phyloP scores from a whole-genome alignment of 2,113 vertebrate genomes.

The Alligator mississippiensis region DNA sequence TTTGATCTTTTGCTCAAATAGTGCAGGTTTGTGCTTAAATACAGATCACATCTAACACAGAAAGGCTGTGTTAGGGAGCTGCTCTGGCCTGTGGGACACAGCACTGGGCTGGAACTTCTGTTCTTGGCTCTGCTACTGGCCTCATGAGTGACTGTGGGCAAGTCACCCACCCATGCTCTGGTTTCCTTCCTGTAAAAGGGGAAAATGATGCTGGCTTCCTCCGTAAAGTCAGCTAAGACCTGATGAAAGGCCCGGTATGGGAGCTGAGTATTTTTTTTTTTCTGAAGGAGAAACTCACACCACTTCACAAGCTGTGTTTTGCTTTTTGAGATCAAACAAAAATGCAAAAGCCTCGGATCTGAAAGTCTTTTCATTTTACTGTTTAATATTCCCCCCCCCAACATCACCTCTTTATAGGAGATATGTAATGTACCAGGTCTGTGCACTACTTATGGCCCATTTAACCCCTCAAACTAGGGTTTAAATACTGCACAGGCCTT shows the following conservation, averaged over 20 bases:
- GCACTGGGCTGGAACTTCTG: too few relatives aligned
- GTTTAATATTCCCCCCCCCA: not conserved
- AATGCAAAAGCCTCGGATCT: not conserved
- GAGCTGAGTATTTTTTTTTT: not conserved
- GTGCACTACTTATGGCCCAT: not conserved
- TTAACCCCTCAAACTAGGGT: not conserved
- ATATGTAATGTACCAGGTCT: not conserved
- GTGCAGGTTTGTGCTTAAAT: too few relatives aligned
- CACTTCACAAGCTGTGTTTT: not conserved
- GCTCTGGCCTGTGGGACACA: too few relatives aligned
- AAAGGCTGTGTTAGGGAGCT: too few relatives aligned
- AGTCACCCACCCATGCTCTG: accelerated
- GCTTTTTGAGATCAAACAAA: not conserved
- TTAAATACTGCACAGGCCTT: too few relatives aligned
- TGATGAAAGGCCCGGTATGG: not conserved
- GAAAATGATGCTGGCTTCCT: accelerated
- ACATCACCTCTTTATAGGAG: not conserved
- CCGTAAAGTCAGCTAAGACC: not conserved
- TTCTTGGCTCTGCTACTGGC: too few relatives aligned
- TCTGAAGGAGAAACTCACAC: not conserved
- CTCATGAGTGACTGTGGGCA: not conserved
- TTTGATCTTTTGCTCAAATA: too few relatives aligned
- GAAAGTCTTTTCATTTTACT: not conserved
- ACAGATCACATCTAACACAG: too few relatives aligned
- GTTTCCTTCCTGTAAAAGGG: not conserved